Conservation (phyloP, 2,797 vertebrate species). For the Sebastes vulpes region DNA sequence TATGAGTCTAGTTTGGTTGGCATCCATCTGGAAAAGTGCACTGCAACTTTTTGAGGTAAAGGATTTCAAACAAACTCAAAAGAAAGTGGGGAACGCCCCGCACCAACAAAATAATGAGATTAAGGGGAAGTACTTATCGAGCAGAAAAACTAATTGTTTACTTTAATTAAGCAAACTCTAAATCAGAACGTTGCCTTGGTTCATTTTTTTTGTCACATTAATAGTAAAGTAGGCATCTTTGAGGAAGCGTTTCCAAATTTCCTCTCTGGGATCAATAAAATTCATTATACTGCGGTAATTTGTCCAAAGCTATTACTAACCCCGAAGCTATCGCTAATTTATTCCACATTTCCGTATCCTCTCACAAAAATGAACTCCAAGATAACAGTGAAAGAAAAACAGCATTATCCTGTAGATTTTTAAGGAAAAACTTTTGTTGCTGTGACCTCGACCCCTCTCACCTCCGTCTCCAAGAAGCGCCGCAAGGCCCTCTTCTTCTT, state of each 20-base stretch:
- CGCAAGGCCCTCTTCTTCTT: slow-evolving; percentile 96
- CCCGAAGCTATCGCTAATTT: background rate
- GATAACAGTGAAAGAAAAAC: background rate
- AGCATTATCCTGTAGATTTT: background rate
- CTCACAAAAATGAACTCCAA: background rate
- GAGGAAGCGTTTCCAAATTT: slow-evolving; percentile 10
- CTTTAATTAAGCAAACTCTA: background rate
- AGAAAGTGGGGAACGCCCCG: background rate
- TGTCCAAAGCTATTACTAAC: background rate
- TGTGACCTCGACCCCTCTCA: slow-evolving; percentile 66
- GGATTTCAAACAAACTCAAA: background rate
- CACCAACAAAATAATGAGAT: background rate
- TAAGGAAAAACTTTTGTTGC: too few species aligned
- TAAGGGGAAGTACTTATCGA: background rate
- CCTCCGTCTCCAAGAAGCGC: slow-evolving; percentile 97
- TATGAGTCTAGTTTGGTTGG: slow-evolving; percentile 11
- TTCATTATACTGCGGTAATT: slow-evolving; percentile 13
- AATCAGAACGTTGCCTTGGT: background rate
- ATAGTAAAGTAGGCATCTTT: background rate
- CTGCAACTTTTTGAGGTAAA: slow-evolving; percentile 6
- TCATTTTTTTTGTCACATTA: background rate
- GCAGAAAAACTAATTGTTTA: background rate
- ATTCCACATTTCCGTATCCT: background rate
- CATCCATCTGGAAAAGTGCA: slow-evolving; percentile 12
- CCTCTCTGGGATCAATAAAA: slow-evolving; percentile 30